These are phyloP conservation scores for Aphelenchoides fujianensis DNA, from an alignment of 1,140 invertebrate genomes.

Conservation along the genomic window DNA sequence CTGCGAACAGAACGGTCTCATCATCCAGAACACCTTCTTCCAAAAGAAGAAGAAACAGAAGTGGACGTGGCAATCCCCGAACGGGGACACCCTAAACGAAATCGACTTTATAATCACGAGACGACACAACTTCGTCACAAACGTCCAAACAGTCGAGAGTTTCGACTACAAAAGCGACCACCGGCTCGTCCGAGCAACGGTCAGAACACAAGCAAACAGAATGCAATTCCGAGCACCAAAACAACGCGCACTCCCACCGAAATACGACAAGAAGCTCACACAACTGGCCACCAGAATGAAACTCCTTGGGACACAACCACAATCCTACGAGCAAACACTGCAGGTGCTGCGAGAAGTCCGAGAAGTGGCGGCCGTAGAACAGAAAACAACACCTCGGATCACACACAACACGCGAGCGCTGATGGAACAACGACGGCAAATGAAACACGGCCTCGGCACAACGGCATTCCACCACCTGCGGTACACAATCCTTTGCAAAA, in stretches of 20 bases:
- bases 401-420: not conserved
- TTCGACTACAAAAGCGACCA: not conserved
- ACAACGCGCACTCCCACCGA: not conserved
- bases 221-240: not conserved
- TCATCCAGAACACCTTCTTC: not conserved
- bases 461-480: not conserved
- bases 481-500: not conserved
- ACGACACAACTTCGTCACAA: not conserved
- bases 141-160: not conserved
- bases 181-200: not conserved
- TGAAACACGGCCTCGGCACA: not conserved
- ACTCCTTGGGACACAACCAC: not conserved
- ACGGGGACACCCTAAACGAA: not conserved
- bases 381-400: not conserved
- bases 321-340: not conserved
- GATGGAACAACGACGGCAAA: not conserved
- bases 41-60: not conserved
- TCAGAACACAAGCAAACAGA: not conserved
- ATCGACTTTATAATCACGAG: not conserved
- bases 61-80: not conserved
- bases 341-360: not conserved
- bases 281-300: not conserved
- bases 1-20: not conserved
- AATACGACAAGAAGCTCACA: not conserved
- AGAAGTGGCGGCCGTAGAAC: not conserved